Evolutionary conservation across 2,797 vertebrate genomes (phyloP).

Genomic region (Cuculus canorus): DNA sequence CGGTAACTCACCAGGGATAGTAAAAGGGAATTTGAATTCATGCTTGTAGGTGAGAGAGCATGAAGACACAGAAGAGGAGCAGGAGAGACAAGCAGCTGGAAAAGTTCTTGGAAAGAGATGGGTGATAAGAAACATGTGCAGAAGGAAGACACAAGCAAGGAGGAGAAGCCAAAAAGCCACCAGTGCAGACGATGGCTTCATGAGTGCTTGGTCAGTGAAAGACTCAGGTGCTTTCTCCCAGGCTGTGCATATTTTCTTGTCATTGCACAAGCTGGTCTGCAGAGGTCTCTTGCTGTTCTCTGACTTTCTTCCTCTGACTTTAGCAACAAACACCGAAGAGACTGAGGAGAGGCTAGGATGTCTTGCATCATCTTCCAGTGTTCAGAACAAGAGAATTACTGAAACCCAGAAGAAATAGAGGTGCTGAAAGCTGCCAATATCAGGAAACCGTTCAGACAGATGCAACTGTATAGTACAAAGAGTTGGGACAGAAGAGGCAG

Average conservation of each 20-base stretch:
- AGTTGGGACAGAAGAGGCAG: neutral
- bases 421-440: neutral
- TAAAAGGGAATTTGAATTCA: neutral
- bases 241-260: neutral
- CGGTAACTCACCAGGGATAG: neutral
- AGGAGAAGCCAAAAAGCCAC: neutral
- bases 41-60: neutral
- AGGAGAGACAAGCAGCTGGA: neutral
- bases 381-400: neutral
- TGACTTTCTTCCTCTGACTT: neutral
- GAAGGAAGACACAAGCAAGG: neutral
- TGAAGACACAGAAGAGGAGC: neutral
- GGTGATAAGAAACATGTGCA: neutral
- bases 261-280: neutral
- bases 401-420: neutral
- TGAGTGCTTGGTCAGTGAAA: neutral
- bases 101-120: neutral
- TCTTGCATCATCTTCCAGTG: neutral
- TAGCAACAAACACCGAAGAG: neutral
- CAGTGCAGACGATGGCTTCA: neutral
- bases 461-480: neutral
- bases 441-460: neutral
- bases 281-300: neutral
- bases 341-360: neutral
- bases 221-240: neutral